Evolutionary conservation across 2,888 invertebrate species (phyloP), one percentile per base, ranked within the genome.

Genomic region (Zygogramma bicolorata): DNA sequence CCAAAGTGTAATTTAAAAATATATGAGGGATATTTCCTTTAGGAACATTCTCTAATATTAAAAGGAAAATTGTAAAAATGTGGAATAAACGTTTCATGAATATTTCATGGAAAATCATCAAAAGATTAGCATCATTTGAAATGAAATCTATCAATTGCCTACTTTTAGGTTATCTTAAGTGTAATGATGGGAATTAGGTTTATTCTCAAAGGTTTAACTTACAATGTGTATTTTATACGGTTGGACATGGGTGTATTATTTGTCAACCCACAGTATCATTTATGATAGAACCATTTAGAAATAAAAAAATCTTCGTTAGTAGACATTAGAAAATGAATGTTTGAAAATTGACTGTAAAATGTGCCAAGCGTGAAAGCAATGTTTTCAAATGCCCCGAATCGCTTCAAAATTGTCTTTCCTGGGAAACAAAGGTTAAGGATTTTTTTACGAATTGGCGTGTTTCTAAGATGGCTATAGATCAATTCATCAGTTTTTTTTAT

Each of bases 311-410:
- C 10, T 53, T 46, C 29, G 22, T 10, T n/a, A 5, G 22, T 65
- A 38, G 22, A 53, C 6, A 57, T 31, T 42, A 38, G 34, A 34
- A 53, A 65, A 5, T 57, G 25, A 49, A 38, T 46, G 31, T 65
- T 65, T 57, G 34, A 57, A 65, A 49, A n/a, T 31, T 73, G 68
- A 73, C 71, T 74, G 63, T 70, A 73, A 72, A 68, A 59, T 75
- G 76, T 76, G 76, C 78, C 76, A 76, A 77, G 57, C 34, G 65
- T 34, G 57, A 65, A 53, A 25, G 25, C 53, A n/a, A 53, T 27
- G 27, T 15, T 27, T 53, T 53, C 53, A 53, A n/a, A n/a, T n/a
- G 53, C n/a, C 53, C n/a, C n/a, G 25, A 53, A 53, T 27, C 25
- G 10, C n/a, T 53, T 2, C 53, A 27, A 27, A n/a, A 6, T 53